These are phyloP conservation scores for Lycaon pictus DNA, from an alignment of 2,113 vertebrate genomes.

Conservation along the genomic window DNA sequence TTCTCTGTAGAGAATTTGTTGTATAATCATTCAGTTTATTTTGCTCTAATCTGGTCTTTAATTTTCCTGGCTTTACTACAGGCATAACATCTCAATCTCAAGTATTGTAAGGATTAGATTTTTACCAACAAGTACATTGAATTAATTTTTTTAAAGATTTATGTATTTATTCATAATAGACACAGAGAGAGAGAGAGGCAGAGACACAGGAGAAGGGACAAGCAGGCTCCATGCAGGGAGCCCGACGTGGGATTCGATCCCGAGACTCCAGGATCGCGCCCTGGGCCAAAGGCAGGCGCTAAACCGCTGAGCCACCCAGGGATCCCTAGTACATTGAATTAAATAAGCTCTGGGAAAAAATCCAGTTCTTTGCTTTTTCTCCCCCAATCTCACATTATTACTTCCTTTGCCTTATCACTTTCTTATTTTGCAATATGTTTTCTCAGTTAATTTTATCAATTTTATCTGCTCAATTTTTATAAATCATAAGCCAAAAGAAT, in stretches of 20 bases:
- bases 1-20: neutral
- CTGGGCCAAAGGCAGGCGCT: no score
- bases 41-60: slow-evolving; percentile 46
- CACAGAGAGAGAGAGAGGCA: no score
- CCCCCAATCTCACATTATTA: neutral
- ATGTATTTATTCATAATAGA: no score
- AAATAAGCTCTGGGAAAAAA: neutral
- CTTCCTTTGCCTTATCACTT: neutral
- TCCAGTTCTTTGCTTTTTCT: neutral
- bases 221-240: no score
- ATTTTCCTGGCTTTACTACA: neutral
- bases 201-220: no score
- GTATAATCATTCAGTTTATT: slow-evolving; percentile 26
- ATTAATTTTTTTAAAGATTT: neutral
- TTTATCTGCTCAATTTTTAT: slow-evolving; percentile 5
- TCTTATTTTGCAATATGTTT: slow-evolving; percentile 26
- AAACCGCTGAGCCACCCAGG: no score
- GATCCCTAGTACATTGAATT: neutral
- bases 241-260: no score
- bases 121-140: neutral
- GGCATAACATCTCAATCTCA: neutral
- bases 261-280: no score
- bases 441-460: slow-evolving; percentile 17
- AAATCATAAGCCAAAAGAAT: neutral
- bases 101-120: slow-evolving; percentile 34